Evolutionary conservation across 2,797 vertebrate genomes (phyloP).

Genomic region (Gouania willdenowi): DNA sequence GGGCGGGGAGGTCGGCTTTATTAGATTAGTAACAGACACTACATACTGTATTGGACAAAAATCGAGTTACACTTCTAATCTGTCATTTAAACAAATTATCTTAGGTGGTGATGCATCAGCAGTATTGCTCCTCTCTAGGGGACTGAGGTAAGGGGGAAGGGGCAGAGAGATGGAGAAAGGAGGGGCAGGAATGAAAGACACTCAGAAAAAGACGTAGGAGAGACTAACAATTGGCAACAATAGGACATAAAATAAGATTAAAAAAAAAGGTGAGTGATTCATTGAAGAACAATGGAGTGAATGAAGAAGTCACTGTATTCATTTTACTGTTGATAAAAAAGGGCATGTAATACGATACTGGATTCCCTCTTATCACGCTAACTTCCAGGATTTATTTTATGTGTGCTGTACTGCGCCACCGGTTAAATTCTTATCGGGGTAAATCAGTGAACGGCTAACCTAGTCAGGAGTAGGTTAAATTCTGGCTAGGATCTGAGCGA

Average conservation of each 20-base stretch:
- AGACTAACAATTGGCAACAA: slow-evolving; percentile 50
- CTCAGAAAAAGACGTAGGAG: slow-evolving; percentile 60
- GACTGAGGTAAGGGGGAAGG: slow-evolving; percentile 22
- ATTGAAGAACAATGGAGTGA: slow-evolving; percentile 20
- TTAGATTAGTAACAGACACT: slow-evolving; percentile 73
- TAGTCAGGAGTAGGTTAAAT: too few species aligned
- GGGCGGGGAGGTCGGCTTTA: slow-evolving; percentile 42
- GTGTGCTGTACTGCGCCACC: too few species aligned
- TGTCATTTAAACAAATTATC: slow-evolving; percentile 80
- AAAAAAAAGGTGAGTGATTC: too few species aligned
- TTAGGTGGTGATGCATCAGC: slow-evolving; percentile 70
- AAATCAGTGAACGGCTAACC: too few species aligned
- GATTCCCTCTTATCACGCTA: too few species aligned
- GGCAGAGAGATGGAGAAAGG: slow-evolving; percentile 28
- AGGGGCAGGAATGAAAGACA: slow-evolving; percentile 20
- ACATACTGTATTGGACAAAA: slow-evolving; percentile 70
- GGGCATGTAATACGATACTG: too few species aligned
- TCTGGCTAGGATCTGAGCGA: too few species aligned
- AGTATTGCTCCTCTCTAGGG: slow-evolving; percentile 52
- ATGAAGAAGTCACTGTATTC: too few species aligned
- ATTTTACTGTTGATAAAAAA: too few species aligned
- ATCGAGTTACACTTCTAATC: slow-evolving; percentile 72
- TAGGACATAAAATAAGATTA: too few species aligned
- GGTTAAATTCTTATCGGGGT: too few species aligned
- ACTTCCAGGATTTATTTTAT: too few species aligned